phyloP scores from a whole-genome alignment of 2,797 vertebrate genomes.

The Gorsachius magnificus region DNA sequence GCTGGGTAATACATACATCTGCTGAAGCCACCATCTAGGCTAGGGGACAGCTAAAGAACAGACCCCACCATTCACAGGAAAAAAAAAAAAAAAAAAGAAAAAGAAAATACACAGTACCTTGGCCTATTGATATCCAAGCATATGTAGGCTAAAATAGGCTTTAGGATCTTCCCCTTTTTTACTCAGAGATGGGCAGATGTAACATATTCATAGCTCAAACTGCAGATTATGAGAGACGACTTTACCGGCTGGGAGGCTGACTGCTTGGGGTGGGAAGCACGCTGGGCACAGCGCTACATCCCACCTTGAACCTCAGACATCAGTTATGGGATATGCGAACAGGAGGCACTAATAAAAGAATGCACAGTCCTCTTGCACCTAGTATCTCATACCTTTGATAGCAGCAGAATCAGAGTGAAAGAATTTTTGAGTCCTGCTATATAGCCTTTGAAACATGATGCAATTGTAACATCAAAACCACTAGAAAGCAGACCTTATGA shows the following conservation, averaged over 20 bases:
- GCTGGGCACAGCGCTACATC: background rate
- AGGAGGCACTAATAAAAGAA: background rate
- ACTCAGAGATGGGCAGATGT: background rate
- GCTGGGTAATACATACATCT: fast-evolving
- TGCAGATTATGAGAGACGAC: background rate
- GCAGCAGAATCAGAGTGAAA: background rate
- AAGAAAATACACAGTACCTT: background rate
- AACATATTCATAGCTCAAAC: background rate
- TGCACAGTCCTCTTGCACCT: fast-evolving
- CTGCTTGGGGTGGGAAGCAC: background rate
- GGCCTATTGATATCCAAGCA: background rate
- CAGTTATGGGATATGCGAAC: fast-evolving
- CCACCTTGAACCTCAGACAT: background rate
- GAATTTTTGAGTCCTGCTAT: background rate
- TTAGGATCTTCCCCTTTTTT: background rate
- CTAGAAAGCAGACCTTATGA: background rate
- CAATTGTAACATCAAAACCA: fast-evolving
- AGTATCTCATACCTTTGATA: fast-evolving
- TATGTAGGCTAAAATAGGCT: background rate
- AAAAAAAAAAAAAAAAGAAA: background rate
- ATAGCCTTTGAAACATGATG: background rate
- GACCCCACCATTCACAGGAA: background rate
- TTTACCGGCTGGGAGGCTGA: background rate
- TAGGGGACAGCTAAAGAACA: background rate
- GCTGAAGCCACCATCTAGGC: background rate